Base-by-base conservation (phyloP, 1,140 invertebrate species). In the Drosophila sechellia region DNA sequence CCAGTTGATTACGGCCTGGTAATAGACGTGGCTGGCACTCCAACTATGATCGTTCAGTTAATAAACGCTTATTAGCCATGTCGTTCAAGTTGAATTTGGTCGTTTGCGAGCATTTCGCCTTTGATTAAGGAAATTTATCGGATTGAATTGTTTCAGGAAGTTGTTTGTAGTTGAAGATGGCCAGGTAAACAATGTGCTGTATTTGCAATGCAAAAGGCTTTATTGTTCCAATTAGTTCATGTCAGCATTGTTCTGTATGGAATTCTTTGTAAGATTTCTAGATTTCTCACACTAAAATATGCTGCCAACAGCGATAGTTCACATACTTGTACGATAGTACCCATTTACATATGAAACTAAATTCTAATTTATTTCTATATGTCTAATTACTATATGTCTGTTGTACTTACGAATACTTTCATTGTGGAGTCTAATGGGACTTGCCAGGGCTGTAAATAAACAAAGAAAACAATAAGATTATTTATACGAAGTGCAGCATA, bases 351-450 rank as follows among this genome's bases (percentile, higher is more conserved):
- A 39, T 31, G 5, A 20, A 27, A 60, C 52, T 20, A n/a, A 17
- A 49, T 70, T 39, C 27, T 45, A 25, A 34, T 31, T 39, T 31
- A 37, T 15, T 31, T 40, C 27, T 25, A 10, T 72, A 55, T 43
- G 25, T 37, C 42, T 50, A 31, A 42, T 15, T 31, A 35, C 27
- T 25, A 10, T 72, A 63, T 43, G 25, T 31, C 42, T 50, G 64
- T 66, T 77, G 48, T 90, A 90, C 89, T 90, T 89, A 90, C 89
- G 68, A 90, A 90, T 81, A 90, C 74, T 90, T 90, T 90, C 89
- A 90, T 90, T 71, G 68, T 90, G 79, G 72, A 77, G 70, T 83
- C 71, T 68, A 58, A 72, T 77, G 64, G 61, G 53, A 55, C 50
- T 83, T 69, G 79, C 77, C 76, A 83, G 80, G 80, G 85, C 84